These are phyloP conservation scores for Epizoanthus rinbou DNA, from an alignment of 92 coral and sea anemone species.

Conservation along the genomic window DNA sequence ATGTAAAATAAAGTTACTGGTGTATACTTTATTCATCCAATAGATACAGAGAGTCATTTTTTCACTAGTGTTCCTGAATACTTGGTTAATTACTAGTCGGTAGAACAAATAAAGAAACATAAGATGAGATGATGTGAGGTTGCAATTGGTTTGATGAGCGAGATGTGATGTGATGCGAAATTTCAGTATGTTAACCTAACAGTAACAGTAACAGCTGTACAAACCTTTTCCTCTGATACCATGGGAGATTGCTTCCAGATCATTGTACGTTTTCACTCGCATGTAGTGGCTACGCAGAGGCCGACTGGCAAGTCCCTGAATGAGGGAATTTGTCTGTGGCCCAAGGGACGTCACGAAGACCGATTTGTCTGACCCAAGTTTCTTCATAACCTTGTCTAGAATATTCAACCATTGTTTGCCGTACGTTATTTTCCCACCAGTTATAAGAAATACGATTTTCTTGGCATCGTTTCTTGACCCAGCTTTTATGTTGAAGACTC, in stretches of 20 bases:
- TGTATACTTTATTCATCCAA: too few species aligned
- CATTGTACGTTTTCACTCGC: slow-evolving; percentile 41
- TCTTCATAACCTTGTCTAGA: not conserved
- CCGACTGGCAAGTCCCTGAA: slow-evolving; percentile 33
- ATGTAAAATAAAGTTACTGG: too few species aligned
- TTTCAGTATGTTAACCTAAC: too few species aligned
- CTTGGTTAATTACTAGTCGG: too few species aligned
- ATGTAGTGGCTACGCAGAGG: slow-evolving; percentile 46
- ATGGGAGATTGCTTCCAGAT: slow-evolving; percentile 34
- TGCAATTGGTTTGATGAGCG: too few species aligned
- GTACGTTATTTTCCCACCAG: not conserved
- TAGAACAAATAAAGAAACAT: too few species aligned
- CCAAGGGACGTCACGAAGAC: slow-evolving; percentile 25
- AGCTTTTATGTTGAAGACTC: not conserved
- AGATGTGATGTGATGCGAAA: too few species aligned
- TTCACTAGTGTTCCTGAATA: too few species aligned
- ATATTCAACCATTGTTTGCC: not conserved
- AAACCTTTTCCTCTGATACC: slow-evolving; percentile 58
- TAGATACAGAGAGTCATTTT: too few species aligned
- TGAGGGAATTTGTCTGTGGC: not conserved
- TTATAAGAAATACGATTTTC: slow-evolving; percentile 33
- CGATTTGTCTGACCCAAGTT: not conserved
- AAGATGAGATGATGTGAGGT: too few species aligned
- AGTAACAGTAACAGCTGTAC: not conserved
- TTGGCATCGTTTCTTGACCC: slow-evolving; percentile 8